These are phyloP conservation scores for Cephus spinipes DNA, from an alignment of 2,888 invertebrate genomes.

Conservation along the genomic window DNA sequence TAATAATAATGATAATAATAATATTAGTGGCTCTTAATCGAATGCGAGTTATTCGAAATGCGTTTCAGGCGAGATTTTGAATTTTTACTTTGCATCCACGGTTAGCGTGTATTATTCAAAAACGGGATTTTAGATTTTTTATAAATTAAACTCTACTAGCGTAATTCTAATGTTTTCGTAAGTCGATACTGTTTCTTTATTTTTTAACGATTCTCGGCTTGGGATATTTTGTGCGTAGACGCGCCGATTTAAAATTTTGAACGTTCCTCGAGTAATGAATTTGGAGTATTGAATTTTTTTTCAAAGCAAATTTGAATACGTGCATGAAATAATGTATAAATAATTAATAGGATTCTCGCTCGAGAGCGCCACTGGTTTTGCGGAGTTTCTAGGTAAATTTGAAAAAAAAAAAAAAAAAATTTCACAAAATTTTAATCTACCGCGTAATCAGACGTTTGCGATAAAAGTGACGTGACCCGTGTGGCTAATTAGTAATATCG, in stretches of 20 bases:
- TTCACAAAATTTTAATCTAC: not conserved
- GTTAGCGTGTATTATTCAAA: not conserved
- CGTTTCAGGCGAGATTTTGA: not conserved
- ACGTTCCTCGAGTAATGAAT: not conserved
- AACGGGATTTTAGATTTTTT: not conserved
- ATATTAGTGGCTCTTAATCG: not conserved
- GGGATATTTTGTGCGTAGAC: not conserved
- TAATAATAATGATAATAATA: not conserved
- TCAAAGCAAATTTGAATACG: not conserved
- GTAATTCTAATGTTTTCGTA: not conserved
- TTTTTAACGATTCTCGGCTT: not conserved
- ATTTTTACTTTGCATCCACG: not conserved
- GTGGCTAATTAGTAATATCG: not conserved
- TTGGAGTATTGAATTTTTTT: not conserved
- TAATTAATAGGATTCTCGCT: not conserved
- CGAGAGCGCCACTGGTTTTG: not conserved
- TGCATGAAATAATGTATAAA: not conserved
- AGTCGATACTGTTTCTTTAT: not conserved
- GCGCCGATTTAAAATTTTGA: not conserved
- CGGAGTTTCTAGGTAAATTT: not conserved
- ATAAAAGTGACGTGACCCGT: not conserved
- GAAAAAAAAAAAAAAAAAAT: not conserved
- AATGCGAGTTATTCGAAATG: not conserved
- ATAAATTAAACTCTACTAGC: not conserved
- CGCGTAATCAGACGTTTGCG: not conserved